Evolutionary conservation across 2,113 vertebrate species (phyloP).

Genomic region (Elaphurus davidianus): DNA sequence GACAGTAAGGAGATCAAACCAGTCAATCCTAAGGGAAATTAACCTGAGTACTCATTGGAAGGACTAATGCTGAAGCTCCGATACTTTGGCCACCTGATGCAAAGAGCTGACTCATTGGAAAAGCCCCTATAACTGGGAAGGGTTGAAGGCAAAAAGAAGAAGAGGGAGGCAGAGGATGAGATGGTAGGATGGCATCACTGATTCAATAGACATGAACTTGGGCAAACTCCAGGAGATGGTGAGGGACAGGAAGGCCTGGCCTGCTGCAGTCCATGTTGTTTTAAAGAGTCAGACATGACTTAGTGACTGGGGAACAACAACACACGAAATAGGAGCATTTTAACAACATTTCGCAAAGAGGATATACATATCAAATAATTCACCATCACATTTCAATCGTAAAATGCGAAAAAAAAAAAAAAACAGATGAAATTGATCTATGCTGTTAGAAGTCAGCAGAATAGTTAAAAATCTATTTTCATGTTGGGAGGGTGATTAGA

Average conservation of each 20-base stretch:
- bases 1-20: not conserved
- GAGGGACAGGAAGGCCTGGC: not conserved
- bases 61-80: not conserved
- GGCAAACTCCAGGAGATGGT: not conserved
- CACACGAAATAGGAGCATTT: not conserved
- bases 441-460: not conserved
- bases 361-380: not conserved
- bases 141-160: not conserved
- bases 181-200: not conserved
- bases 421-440: not conserved
- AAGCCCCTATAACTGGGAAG: not conserved
- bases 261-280: not conserved
- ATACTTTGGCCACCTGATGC: not conserved
- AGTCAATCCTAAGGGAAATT: not conserved
- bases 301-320: not conserved
- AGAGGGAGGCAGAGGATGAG: not conserved
- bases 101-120: not conserved
- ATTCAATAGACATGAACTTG: not conserved
- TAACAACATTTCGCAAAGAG: not conserved
- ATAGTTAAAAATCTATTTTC: not conserved
- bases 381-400: not conserved
- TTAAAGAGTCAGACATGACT: not conserved
- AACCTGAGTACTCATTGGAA: not conserved
- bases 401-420: not conserved
- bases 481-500: not conserved